Conservation (phyloP, 2,797 vertebrate genomes). For the Rousettus madagascariensis region DNA sequence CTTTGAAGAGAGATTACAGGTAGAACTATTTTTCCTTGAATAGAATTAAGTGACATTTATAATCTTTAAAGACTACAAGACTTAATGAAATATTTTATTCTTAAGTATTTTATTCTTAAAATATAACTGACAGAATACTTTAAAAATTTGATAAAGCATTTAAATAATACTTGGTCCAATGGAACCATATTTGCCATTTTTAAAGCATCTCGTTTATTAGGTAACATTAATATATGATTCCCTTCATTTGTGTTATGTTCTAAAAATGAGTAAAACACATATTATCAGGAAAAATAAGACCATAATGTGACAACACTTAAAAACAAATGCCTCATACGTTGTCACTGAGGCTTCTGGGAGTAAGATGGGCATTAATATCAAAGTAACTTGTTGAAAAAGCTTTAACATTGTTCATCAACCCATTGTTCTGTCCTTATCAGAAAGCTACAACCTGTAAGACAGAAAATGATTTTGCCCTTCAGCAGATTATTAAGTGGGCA, state of each 20-base stretch:
- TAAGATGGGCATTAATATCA: neutral
- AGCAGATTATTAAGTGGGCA: neutral
- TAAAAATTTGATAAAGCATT: neutral
- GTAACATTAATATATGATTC: neutral
- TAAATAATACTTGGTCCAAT: neutral
- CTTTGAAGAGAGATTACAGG: neutral
- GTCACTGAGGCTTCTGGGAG: neutral
- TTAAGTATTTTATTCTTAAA: conserved; percentile 29
- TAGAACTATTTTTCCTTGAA: neutral
- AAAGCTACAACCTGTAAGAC: neutral
- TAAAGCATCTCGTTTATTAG: conserved; percentile 11
- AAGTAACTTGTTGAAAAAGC: conserved; percentile 7
- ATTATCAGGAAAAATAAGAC: neutral
- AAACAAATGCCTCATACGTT: neutral
- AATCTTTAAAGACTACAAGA: neutral
- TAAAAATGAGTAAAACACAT: conserved; percentile 17
- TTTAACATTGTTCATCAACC: neutral
- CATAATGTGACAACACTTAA: neutral
- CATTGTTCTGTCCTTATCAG: neutral
- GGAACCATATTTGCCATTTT: neutral
- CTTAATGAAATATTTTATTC: conserved; percentile 8
- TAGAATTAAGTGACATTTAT: conserved; percentile 25
- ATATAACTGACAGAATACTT: neutral
- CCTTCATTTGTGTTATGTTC: neutral
- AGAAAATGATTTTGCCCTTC: neutral